Evolutionary conservation across 1,140 invertebrate species (phyloP).

Genomic region (Teleogryllus occipitalis): DNA sequence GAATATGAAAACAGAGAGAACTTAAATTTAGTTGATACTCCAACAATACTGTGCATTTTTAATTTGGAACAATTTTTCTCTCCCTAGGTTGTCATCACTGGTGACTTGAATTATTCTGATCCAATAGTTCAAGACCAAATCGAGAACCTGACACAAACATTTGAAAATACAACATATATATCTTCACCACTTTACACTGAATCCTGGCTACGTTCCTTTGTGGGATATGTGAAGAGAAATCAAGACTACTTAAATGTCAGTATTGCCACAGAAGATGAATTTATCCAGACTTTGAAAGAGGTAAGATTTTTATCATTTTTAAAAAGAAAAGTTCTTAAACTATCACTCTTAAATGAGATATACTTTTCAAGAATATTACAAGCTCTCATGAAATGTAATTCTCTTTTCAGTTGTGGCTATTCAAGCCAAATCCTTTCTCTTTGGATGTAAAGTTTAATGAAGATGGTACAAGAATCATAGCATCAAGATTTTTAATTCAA

Average conservation of each 20-base stretch:
- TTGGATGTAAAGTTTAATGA: constrained; percentile 81
- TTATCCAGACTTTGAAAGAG: constrained; percentile 66
- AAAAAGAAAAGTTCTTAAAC: not conserved
- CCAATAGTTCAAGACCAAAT: constrained; percentile 65
- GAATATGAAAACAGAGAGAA: no score
- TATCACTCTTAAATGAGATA: not conserved
- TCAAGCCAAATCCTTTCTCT: constrained; percentile 60
- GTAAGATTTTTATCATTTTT: constrained; percentile 37
- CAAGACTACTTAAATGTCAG: constrained; percentile 65
- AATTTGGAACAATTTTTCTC: not conserved
- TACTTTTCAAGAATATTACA: not conserved
- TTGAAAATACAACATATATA: constrained; percentile 77
- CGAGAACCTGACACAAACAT: constrained; percentile 64
- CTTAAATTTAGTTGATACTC: no score
- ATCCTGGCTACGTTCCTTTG: constrained; percentile 82
- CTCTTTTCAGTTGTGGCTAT: constrained; percentile 57
- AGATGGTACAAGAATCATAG: constrained; percentile 61
- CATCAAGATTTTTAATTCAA: constrained; percentile 80
- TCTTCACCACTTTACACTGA: constrained; percentile 73
- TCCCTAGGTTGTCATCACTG: constrained; percentile 62
- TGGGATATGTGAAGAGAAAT: constrained; percentile 66
- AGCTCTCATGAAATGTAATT: not conserved
- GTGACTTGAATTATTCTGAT: constrained; percentile 79
- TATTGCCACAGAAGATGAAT: constrained; percentile 60
- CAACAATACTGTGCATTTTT: no score